These are phyloP conservation scores for Cyprinella venusta DNA, from an alignment of 2,797 vertebrate genomes.

Conservation along the genomic window DNA sequence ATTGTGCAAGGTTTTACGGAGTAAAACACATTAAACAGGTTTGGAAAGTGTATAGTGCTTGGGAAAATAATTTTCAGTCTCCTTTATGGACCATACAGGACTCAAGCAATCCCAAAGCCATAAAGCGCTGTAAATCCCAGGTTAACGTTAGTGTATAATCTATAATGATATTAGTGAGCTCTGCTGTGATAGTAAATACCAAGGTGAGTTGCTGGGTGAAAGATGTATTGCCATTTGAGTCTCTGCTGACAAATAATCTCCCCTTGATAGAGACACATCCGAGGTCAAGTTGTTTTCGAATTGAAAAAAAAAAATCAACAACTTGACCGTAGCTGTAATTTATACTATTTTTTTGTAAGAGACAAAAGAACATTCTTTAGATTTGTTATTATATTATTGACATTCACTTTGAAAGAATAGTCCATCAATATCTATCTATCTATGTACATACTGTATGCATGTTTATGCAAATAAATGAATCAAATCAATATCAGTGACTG, in stretches of 20 bases:
- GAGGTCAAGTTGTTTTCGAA: conserved; percentile 67
- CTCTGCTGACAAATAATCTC: conserved; percentile 68
- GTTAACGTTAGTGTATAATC: conserved; percentile 85
- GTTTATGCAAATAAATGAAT: background rate
- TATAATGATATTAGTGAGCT: conserved; percentile 76
- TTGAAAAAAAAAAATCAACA: conserved; percentile 14
- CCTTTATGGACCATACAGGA: conserved; percentile 69
- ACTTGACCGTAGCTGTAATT: conserved; percentile 4
- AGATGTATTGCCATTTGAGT: conserved; percentile 68
- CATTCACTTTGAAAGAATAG: background rate
- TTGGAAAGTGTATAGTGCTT: background rate
- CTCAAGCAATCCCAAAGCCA: conserved; percentile 79
- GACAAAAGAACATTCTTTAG: background rate
- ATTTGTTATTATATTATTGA: background rate
- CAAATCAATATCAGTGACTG: background rate
- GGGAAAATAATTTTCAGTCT: conserved; percentile 39
- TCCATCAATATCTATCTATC: background rate
- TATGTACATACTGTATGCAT: background rate
- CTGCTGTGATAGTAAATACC: conserved; percentile 74
- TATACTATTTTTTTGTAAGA: background rate
- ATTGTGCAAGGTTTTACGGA: conserved; percentile 2
- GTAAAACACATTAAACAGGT: background rate
- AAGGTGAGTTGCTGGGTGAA: conserved; percentile 62
- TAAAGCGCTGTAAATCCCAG: conserved; percentile 79
- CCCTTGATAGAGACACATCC: conserved; percentile 59